phyloP scores from a whole-genome alignment of 1,140 invertebrate genomes.

The Parapsyche elsis region DNA sequence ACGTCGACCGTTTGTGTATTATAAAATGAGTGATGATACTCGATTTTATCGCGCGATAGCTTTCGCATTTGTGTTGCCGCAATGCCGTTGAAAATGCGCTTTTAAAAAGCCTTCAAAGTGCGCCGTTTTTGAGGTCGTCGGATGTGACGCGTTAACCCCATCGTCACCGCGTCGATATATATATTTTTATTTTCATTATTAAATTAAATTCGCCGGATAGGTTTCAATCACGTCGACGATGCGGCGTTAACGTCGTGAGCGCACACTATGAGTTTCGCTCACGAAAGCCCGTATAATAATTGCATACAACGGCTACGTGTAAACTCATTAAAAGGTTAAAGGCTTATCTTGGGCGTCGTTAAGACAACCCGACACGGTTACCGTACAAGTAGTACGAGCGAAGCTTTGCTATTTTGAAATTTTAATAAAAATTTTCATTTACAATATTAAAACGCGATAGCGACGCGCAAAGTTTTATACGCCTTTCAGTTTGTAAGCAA shows the following conservation, averaged over 20 bases:
- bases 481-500: too few species aligned
- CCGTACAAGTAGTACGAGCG: too few species aligned
- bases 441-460: too few species aligned
- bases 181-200: neutral
- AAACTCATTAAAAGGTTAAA: neutral
- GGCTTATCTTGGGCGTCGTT: neutral
- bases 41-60: too few species aligned
- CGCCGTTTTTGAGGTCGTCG: neutral
- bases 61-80: neutral
- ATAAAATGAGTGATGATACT: neutral
- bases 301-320: neutral
- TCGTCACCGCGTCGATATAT: neutral
- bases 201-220: neutral
- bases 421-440: too few species aligned
- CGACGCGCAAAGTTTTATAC: too few species aligned
- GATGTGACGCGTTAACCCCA: constrained; percentile 2
- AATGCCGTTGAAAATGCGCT: constrained; percentile 6
- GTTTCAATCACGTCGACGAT: neutral
- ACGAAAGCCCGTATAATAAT: neutral
- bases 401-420: too few species aligned
- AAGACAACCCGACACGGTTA: too few species aligned
- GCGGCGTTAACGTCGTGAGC: neutral
- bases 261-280: neutral
- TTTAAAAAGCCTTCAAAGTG: neutral
- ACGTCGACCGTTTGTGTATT: neutral